Evolutionary conservation across 2,113 vertebrate species (phyloP), one percentile per base, ranked within the genome.

Genomic region (Hippocampus comes): DNA sequence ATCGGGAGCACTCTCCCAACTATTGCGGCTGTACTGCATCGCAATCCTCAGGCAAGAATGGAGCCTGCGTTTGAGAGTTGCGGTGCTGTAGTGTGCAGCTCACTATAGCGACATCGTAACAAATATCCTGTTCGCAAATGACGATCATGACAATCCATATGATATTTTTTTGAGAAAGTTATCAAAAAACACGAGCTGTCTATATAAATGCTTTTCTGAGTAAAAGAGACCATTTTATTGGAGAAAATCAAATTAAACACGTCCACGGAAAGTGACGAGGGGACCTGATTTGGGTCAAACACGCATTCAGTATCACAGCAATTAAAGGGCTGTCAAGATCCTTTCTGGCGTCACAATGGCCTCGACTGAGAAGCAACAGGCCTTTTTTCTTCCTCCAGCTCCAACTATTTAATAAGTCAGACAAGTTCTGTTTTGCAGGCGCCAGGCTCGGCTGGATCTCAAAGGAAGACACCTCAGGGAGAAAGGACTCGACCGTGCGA

Each of bases 381-480:
- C 89, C 88, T 89, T 91, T 91, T 86, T 89, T 91, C 86, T 89
- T 83, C 91, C 86, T 89, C 76, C 88, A 88, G 89, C 89, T 93
- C 91, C 91, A 80, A 90, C 88, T 89, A 89, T 93, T 93, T 93
- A 93, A 92, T 92, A 93, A 92, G 92, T 91, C 93, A 94, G 94
- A 94, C 94, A 86, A 93, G 91, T 91, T 92, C 91, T 86, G 92
- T 92, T 92, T 81, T 89, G 92, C 82, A 93, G 94, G 94, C 94
- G 94, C 94, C 94, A 94, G 93, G 68, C 89, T 91, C 92, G 86
- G 92, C 89, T 67, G 89, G 91, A 93, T 94, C 91, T 92, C 91
- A 94, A 87, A 91, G 83, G 91, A 92, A 91, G 91, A 91, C 88
- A 93, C 90, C 92, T 93, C 90, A 43, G 91, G 92, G 92, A 93